Percentiles rank a stretch among this genome's conserved stretches.
Conservation (phyloP, 2,888 invertebrate species). For the Agrilus biguttatus region DNA sequence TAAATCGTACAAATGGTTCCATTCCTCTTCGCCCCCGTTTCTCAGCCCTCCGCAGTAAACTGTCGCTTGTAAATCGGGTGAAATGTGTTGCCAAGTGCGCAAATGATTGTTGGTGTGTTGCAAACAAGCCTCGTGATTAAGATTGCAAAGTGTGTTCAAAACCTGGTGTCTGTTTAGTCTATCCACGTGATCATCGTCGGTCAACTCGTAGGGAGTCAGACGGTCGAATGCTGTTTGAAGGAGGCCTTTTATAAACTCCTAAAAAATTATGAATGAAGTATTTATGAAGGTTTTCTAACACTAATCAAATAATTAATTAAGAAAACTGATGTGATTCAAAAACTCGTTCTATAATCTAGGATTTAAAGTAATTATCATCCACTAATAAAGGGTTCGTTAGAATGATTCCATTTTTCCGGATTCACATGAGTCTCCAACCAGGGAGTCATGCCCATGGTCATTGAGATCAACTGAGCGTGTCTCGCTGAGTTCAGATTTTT, state of each 20-base stretch:
- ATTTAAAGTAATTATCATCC: too few relatives aligned
- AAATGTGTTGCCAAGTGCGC: constrained; percentile 22
- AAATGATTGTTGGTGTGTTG: neutral
- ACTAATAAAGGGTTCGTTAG: neutral
- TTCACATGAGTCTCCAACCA: too few relatives aligned
- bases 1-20: constrained; percentile 43
- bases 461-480: too few relatives aligned
- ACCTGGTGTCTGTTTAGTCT: constrained; percentile 26
- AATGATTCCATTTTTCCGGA: too few relatives aligned
- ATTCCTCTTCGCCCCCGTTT: constrained; percentile 41
- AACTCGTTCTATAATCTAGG: too few relatives aligned
- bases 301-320: too few relatives aligned
- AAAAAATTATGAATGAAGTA: neutral
- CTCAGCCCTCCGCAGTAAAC: constrained; percentile 45
- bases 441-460: too few relatives aligned
- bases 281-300: too few relatives aligned
- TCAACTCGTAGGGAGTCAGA: constrained; percentile 23
- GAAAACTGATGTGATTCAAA: too few relatives aligned
- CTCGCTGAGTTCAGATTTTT: too few relatives aligned
- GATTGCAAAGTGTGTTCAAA: constrained; percentile 17
- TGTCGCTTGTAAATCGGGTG: constrained; percentile 38
- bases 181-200: constrained; percentile 10
- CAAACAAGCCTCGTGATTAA: constrained; percentile 24
- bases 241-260: constrained; percentile 3
- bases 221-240: constrained; percentile 5